Base-by-base conservation (phyloP, 2,888 invertebrate genomes). In the Dendrolimus houi region DNA sequence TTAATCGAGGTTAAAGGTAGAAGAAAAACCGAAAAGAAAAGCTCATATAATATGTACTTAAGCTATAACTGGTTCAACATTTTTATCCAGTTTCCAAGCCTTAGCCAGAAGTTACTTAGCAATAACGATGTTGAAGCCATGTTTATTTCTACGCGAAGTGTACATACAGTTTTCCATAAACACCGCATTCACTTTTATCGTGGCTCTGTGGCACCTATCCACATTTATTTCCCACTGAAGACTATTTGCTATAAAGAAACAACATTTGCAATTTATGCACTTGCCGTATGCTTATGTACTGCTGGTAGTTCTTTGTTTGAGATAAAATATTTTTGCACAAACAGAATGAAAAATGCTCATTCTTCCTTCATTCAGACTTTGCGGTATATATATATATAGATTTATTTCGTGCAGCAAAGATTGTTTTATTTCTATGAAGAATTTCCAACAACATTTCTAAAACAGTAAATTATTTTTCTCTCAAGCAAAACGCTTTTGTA, bases 141-240 rank as follows among this genome's bases (percentile, higher is more conserved):
- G 63, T 60, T 60, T 60, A 57, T 57, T 41, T 54, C 29, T 29
- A 29, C 52, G 41, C 56, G 52, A 56, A 54, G 41, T 41, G 14
- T 54, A 52, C 12, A 55, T 17, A 56, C 41, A 29, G 62, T 66
- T 70, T 66, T 62, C 65, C 65, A 71, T 67, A 69, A 68, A 70
- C 68, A 71, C 60, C 63, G 60, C 59, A 65, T 65, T 63, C 63
- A 64, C 58, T 60, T 70, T 64, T 60, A 63, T 57, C 58, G 60
- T 42, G 56, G 40, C 54, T 55, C 55, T 53, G 53, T 59, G 56
- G 55, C 55, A 54, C 54, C 52, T 56, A 56, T 59, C 62, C 57
- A 41, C 56, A 59, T 66, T 63, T 70, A 62, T 69, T 63, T 64
- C 56, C 53, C 40, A 59, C 57, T 57, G 56, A 61, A 59, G 52